These are phyloP conservation scores for Caenorhabditis tropicalis DNA, from an alignment of 1,140 invertebrate species.

Conservation along the genomic window DNA sequence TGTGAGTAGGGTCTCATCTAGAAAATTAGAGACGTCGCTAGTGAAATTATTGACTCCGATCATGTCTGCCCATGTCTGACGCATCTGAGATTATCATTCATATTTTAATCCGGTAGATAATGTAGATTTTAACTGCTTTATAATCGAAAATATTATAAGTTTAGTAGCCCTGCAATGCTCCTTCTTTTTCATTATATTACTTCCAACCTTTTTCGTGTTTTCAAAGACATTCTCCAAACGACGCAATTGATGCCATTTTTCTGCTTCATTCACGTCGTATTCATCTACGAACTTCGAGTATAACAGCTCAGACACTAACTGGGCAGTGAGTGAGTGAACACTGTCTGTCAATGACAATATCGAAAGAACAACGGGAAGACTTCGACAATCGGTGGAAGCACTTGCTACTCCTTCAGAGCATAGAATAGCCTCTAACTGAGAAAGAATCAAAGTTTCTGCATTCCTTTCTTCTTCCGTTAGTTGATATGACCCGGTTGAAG, in stretches of 20 bases:
- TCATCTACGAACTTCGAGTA: not conserved
- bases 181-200: too few species aligned
- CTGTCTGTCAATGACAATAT: constrained; percentile 17
- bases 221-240: constrained; percentile 13
- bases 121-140: too few species aligned
- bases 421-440: constrained; percentile 8
- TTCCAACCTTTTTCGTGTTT: not conserved
- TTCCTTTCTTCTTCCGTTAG: not conserved
- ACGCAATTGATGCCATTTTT: not conserved
- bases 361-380: constrained; percentile 38
- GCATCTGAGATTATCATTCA: constrained; percentile 25
- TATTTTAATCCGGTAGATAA: not conserved
- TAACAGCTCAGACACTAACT: constrained; percentile 11
- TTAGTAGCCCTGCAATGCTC: too few species aligned
- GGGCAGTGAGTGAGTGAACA: constrained; percentile 23
- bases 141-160: too few species aligned
- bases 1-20: constrained; percentile 54
- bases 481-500: not conserved
- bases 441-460: not conserved
- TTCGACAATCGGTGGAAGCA: constrained; percentile 28
- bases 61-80: constrained; percentile 15
- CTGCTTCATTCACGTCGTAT: not conserved
- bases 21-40: constrained; percentile 12
- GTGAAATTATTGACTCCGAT: not conserved
- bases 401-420: constrained; percentile 49